A percentile compares a stretch with the other conserved stretches of the same genome.
These are phyloP conservation scores for Yponomeuta evonymella DNA, from an alignment of 2,888 invertebrate genomes.

Conservation along the genomic window DNA sequence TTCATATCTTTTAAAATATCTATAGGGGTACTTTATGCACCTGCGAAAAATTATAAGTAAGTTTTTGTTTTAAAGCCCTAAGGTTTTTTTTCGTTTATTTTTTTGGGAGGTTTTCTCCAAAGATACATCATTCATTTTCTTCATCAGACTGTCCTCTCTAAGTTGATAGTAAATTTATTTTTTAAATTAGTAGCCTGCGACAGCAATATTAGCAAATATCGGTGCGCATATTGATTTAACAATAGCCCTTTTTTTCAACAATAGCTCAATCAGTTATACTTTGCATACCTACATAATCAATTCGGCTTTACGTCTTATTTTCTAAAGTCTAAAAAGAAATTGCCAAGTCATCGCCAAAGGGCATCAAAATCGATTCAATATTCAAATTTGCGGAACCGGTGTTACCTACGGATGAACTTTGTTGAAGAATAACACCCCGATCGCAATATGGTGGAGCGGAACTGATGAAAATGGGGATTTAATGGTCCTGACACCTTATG, in stretches of 20 bases:
- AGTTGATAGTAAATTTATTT: too few species aligned
- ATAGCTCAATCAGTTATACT: constrained; percentile 43
- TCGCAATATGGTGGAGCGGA: neutral
- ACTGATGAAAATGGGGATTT: constrained; percentile 11
- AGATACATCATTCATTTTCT: too few species aligned
- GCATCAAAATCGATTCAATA: constrained; percentile 67
- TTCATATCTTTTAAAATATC: too few species aligned
- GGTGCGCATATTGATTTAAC: neutral
- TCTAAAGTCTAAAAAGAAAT: constrained; percentile 48
- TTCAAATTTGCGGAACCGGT: constrained; percentile 39
- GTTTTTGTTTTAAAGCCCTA: too few species aligned
- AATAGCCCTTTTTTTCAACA: constrained; percentile 31
- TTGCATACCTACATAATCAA: too few species aligned
- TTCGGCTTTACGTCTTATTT: neutral
- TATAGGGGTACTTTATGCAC: too few species aligned
- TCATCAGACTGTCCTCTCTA: too few species aligned
- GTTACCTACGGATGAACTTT: neutral
- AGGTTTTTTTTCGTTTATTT: too few species aligned
- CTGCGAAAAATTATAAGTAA: too few species aligned
- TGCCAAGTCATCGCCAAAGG: constrained; percentile 46
- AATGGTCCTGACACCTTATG: constrained; percentile 12
- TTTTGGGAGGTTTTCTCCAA: too few species aligned
- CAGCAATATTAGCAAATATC: neutral
- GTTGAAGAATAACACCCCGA: neutral
- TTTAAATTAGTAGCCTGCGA: too few species aligned